phyloP scores from a whole-genome alignment of 2,888 invertebrate genomes.

The Caenorhabditis plicata region DNA sequence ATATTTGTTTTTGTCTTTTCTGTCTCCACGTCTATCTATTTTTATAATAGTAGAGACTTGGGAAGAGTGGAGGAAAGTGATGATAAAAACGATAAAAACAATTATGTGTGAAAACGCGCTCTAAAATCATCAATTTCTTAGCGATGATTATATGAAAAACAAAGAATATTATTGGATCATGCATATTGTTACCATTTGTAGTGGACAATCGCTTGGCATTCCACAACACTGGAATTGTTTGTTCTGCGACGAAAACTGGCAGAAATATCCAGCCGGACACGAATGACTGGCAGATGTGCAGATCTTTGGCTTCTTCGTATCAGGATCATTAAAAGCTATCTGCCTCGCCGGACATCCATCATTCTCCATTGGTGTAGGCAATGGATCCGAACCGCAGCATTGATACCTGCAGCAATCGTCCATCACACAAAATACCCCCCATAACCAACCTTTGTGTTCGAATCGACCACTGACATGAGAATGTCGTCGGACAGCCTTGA shows the following conservation, averaged over 20 bases:
- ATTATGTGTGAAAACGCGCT: too few species aligned
- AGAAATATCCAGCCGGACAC: constrained; percentile 58
- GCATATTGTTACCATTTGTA: constrained; percentile 25
- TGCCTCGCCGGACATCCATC: constrained; percentile 53
- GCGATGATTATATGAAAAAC: neutral
- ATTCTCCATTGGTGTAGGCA: constrained; percentile 48
- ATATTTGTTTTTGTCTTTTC: too few species aligned
- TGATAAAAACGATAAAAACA: too few species aligned
- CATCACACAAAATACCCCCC: too few species aligned
- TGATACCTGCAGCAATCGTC: too few species aligned
- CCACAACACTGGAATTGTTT: constrained; percentile 63
- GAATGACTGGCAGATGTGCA: constrained; percentile 49
- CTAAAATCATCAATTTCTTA: too few species aligned
- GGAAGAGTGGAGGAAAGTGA: neutral
- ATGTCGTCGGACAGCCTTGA: constrained; percentile 47
- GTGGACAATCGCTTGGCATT: constrained; percentile 48
- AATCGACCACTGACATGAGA: constrained; percentile 54
- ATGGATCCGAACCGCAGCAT: constrained; percentile 49
- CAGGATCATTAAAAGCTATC: constrained; percentile 49
- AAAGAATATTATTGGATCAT: neutral
- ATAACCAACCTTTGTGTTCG: constrained; percentile 45
- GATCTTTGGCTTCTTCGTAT: constrained; percentile 47
- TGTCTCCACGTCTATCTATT: too few species aligned
- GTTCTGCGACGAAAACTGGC: constrained; percentile 59
- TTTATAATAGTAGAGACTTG: too few species aligned